These are phyloP conservation scores for Etheostoma nigrum DNA, from an alignment of 2,797 vertebrate species.

Conservation along the genomic window DNA sequence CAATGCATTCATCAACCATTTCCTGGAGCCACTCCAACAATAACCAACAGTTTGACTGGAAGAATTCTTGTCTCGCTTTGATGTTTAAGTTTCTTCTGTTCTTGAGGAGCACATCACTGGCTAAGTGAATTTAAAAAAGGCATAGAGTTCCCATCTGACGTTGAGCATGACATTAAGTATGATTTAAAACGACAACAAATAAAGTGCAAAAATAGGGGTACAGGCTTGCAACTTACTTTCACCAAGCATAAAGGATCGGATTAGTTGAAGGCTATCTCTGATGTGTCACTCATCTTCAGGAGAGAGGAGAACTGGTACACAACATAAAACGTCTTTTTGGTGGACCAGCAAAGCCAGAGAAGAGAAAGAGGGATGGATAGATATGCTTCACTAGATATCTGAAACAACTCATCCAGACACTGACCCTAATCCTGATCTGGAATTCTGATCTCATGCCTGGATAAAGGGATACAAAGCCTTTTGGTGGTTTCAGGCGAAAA, in stretches of 20 bases:
- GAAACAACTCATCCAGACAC: slow-evolving; percentile 69
- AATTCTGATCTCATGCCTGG: slow-evolving; percentile 73
- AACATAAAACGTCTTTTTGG: slow-evolving; percentile 68
- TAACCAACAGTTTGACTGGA: slow-evolving; percentile 62
- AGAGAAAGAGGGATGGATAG: slow-evolving; percentile 55
- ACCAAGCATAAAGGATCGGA: slow-evolving; percentile 73
- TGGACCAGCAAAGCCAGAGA: slow-evolving; percentile 59
- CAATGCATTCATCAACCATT: slow-evolving; percentile 55
- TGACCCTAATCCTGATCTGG: slow-evolving; percentile 75
- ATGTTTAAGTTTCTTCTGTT: slow-evolving; percentile 64
- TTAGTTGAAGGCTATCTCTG: slow-evolving; percentile 78
- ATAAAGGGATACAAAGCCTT: slow-evolving; percentile 69
- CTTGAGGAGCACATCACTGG: slow-evolving; percentile 46
- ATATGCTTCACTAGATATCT: slow-evolving; percentile 69
- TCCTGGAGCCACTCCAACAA: slow-evolving; percentile 68
- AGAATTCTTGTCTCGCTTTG: slow-evolving; percentile 60
- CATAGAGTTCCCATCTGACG: slow-evolving; percentile 57
- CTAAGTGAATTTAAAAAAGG: slow-evolving; percentile 63
- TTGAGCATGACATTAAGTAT: slow-evolving; percentile 75
- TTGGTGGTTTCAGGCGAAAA: slow-evolving; percentile 47
- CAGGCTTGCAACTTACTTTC: slow-evolving; percentile 70
- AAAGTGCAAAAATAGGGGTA: slow-evolving; percentile 64
- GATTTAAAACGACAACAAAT: slow-evolving; percentile 76
- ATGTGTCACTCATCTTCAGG: slow-evolving; percentile 77
- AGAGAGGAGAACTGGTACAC: slow-evolving; percentile 57